Evolutionary conservation across 2,888 invertebrate genomes (phyloP), one percentile per base, ranked within the genome.

Genomic region (Mesoligia furuncula): DNA sequence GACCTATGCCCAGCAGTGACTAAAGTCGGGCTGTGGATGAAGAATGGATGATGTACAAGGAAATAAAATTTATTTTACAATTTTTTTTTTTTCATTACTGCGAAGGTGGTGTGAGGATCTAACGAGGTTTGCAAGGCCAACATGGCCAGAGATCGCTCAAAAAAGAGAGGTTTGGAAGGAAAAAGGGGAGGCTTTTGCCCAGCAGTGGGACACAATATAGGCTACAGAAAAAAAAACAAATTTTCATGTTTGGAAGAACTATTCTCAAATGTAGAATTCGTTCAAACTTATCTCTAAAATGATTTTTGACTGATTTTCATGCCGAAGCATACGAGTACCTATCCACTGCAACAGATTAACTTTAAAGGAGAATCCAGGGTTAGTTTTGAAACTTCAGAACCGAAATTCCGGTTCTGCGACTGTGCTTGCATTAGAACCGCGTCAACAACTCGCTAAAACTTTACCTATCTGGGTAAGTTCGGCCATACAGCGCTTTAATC

Each of bases 371-470:
- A 42, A 31, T 31, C n/a, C 39, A 27, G n/a, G n/a, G 17, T 84
- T 54, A 65, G 68, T 71, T 72, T 64, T 36, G 45, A 0, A 72
- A 79, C 27, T 67, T 61, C 17, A 61, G 31, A 45, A 64, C 7
- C 64, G 11, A 72, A 71, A 61, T 62, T 31, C 39, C 54, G 45
- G 48, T 73, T 59, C 45, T 65, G 31, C 65, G 54, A 74, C 70
- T 69, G 73, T n/a, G 54, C 57, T 75, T 80, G 66, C 62, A 76
- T 78, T 85, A 77, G 69, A 83, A 75, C 59, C 64, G 64, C 75
- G 77, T 82, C 80, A 85, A 79, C 75, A 81, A 83, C 78, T 82
- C 65, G 57, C 74, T 70, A 74, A 48, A 88, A 88, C 87, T 88
- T 87, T 72, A 70, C 59, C 79, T 78, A 82, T 80, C 79, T 73